Conservation (phyloP, 2,888 invertebrate species). For the Mythimna lalbum region DNA sequence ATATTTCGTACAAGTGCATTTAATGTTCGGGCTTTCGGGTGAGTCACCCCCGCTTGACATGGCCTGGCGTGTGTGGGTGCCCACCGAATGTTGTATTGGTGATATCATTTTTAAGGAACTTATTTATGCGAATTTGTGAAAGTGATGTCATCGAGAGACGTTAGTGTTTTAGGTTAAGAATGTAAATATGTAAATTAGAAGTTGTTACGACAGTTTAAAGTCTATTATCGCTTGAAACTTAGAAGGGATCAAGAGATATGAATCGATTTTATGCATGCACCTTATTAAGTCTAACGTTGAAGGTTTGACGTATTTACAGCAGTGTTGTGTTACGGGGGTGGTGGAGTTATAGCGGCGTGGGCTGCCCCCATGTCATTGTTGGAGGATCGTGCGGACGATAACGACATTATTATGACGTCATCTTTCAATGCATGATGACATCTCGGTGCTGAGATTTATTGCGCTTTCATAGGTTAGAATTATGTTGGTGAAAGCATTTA, state of each 20-base stretch:
- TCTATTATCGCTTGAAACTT: slow-evolving; percentile 35
- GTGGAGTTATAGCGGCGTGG: slow-evolving; percentile 66
- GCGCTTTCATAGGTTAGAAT: slow-evolving; percentile 32
- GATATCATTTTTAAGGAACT: slow-evolving; percentile 75
- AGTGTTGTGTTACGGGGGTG: slow-evolving; percentile 63
- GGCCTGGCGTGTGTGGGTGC: slow-evolving; percentile 70
- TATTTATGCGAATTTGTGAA: slow-evolving; percentile 64
- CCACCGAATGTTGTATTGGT: slow-evolving; percentile 63
- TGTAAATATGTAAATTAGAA: background rate
- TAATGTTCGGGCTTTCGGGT: slow-evolving; percentile 68
- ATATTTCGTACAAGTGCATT: slow-evolving; percentile 78
- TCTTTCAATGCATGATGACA: slow-evolving; percentile 48
- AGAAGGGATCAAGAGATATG: slow-evolving; percentile 45
- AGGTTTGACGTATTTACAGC: slow-evolving; percentile 66
- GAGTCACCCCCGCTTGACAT: slow-evolving; percentile 74
- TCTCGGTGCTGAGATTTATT: slow-evolving; percentile 39
- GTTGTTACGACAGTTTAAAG: background rate
- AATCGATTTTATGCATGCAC: slow-evolving; percentile 63
- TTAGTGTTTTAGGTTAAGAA: slow-evolving; percentile 11
- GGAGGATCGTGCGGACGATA: slow-evolving; percentile 50
- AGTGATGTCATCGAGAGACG: slow-evolving; percentile 71
- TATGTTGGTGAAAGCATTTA: slow-evolving; percentile 3
- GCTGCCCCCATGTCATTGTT: slow-evolving; percentile 61
- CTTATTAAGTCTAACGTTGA: slow-evolving; percentile 67
- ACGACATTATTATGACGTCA: slow-evolving; percentile 59